These are phyloP conservation scores for Catharus minimus DNA, from an alignment of 2,113 vertebrate genomes.

Conservation along the genomic window DNA sequence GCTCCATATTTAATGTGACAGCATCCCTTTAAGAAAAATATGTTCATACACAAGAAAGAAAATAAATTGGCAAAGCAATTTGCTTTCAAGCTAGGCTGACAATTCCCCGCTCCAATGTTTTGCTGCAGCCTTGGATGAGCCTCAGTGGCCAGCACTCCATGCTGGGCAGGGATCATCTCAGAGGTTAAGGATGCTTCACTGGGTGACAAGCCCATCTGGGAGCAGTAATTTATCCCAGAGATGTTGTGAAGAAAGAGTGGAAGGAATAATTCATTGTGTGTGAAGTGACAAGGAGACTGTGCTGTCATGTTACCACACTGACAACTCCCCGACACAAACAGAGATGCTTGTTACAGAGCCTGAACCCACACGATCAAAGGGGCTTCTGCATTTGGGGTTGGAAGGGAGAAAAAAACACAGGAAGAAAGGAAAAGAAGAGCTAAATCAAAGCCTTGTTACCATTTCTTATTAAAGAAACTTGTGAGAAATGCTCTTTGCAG, in stretches of 20 bases:
- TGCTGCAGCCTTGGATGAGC: neutral
- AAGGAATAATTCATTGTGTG: constrained; percentile 31
- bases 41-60: constrained; percentile 11
- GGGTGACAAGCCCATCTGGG: constrained; percentile 17
- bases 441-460: constrained; percentile 24
- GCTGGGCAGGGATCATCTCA: neutral
- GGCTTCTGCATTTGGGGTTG: neutral
- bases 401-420: neutral
- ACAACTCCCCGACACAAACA: constrained; percentile 40
- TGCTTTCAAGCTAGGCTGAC: constrained; percentile 22
- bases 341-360: neutral
- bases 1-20: constrained; percentile 50
- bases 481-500: neutral
- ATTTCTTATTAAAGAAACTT: neutral
- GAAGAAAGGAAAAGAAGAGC: neutral
- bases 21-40: constrained; percentile 49
- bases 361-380: constrained; percentile 36
- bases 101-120: neutral
- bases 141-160: accelerated
- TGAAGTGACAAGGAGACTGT: neutral
- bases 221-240: constrained; percentile 1
- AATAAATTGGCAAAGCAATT: constrained; percentile 30
- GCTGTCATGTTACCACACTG: neutral
- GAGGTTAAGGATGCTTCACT: constrained; percentile 1
- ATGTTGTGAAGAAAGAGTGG: neutral